Evolutionary conservation across 2,888 invertebrate species (phyloP), one percentile per base, ranked within the genome.

Genomic region (Phoronis australis): DNA sequence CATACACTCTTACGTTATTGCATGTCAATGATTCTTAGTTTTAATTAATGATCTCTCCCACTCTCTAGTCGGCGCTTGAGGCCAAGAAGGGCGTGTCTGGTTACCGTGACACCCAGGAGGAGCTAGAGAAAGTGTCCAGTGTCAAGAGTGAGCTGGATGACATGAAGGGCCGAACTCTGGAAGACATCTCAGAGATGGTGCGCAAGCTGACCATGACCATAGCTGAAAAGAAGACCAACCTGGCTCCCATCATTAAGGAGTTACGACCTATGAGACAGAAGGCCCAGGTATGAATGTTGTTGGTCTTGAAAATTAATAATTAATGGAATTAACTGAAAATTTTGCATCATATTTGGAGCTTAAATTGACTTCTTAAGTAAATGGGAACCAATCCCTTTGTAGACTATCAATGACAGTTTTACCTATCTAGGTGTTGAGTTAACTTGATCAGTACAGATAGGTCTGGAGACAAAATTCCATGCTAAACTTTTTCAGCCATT

Each of bases 211-310:
- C 79, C 64, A 65, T 73, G 22, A 76, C 82, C 78, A 81, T 87
- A 48, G 82, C 83, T 3, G 81, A 83, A 45, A 83, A 84, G 71
- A 84, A 85, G 53, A 82, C 83, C 35, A 82, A 83, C 61, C 68
- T 83, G 40, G 80, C 82, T 1, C 83, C 83, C 2, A 69, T 82
- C 27, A 78, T 82, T 25, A 79, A 81, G 66, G 82, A 82, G 57
- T 78, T 88, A 45, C 83, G 86, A 64, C 84, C 83, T 2, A 75
- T 87, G 46, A 81, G 87, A 58, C 83, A 86, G 57, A 82, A 83
- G 62, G 82, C 81, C 43, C 73, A 77, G 69, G 78, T 77, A 56
- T n/a, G n/a, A 47, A 49, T 42, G 20, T 25, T 25, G 12, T 12
- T 31, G 9, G 31, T 31, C 15, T 31, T 31, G 31, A 9, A 31